Evolutionary conservation across 2,888 invertebrate species (phyloP), one percentile per base, ranked within the genome.

Genomic region (Scrobipalpa costella): DNA sequence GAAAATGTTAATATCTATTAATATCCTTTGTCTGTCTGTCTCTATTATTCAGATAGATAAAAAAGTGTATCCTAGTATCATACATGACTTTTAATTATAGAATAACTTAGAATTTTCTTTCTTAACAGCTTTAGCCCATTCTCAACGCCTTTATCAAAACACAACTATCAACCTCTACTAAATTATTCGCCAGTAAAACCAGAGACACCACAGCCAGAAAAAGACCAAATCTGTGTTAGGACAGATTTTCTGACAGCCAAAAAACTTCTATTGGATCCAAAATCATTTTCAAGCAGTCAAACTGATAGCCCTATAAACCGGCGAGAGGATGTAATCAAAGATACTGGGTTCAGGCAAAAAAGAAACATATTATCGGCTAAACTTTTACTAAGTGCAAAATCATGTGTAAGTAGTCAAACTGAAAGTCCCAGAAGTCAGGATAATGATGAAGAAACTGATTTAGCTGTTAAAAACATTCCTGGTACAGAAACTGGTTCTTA

Each of bases 41-140:
- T 27, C 2, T 27, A 27, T 27, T 27, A 9, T 13, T 13, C 13
- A 40, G 11, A 40, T 40, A 11, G 13, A 40, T 11, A 13, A n/a
- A 44, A 44, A 36, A 36, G 1, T 36, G 36, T 11, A 36, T 7
- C 9, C 7, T 36, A 27, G 36, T 11, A 36, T 7, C 9, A 1
- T 36, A 27, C 27, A 27, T 27, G 15, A 5, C 19, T 2, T 6
- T 50, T n/a, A n/a, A n/a, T n/a, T n/a, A n/a, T n/a, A n/a, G n/a
- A n/a, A n/a, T n/a, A 2, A 50, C 7, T 7, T 27, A 21, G 8
- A 19, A 13, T 27, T 52, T 27, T 55, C n/a, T 34, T 55, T n/a
- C 11, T n/a, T 15, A 15, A 36, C 59, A 90, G 90, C 73, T 84
- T 87, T 69, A 87, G 85, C 63, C 84, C 84, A 63, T 88, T 85